These are phyloP conservation scores for Drosophila eugracilis DNA, from an alignment of 1,140 invertebrate species.

Conservation along the genomic window DNA sequence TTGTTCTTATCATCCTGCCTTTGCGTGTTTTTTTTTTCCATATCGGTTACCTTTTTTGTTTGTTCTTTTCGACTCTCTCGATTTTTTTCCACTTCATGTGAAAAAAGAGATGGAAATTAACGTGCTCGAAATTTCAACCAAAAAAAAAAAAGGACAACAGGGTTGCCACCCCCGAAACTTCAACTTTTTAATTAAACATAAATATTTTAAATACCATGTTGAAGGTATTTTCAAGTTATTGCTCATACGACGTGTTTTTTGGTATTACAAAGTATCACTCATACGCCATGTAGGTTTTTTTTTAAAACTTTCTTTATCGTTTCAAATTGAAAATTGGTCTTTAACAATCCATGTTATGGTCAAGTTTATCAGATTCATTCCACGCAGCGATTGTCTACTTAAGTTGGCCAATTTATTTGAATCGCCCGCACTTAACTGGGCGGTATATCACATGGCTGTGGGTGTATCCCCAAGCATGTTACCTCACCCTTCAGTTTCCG, in stretches of 20 bases:
- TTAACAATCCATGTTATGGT: not conserved
- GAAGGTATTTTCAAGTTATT: not conserved
- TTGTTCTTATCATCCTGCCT: slow-evolving; percentile 33
- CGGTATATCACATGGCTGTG: slow-evolving; percentile 18
- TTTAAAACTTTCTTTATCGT: too few relatives aligned
- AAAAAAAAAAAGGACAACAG: not conserved
- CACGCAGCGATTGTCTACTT: slow-evolving; percentile 14
- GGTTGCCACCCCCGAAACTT: not conserved
- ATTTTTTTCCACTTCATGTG: slow-evolving; percentile 3
- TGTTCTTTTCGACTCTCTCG: slow-evolving; percentile 22
- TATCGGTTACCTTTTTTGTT: slow-evolving; percentile 48
- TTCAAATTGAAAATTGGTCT: too few relatives aligned
- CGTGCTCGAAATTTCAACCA: not conserved
- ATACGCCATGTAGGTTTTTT: not conserved
- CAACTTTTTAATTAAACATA: too few relatives aligned
- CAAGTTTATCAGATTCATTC: slow-evolving; percentile 1
- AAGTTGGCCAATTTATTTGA: slow-evolving; percentile 38
- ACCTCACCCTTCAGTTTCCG: not conserved
- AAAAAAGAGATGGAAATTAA: not conserved
- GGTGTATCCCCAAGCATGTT: slow-evolving; percentile 2
- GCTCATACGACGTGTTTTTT: slow-evolving; percentile 3
- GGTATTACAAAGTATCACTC: not conserved
- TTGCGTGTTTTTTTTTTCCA: slow-evolving; percentile 49
- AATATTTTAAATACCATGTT: not conserved
- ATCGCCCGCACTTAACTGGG: slow-evolving; percentile 21